A percentile compares a stretch with the other conserved stretches of the same genome.
These are phyloP conservation scores for Psittacula cyanocephala DNA, from an alignment of 2,113 vertebrate genomes.

Conservation along the genomic window DNA sequence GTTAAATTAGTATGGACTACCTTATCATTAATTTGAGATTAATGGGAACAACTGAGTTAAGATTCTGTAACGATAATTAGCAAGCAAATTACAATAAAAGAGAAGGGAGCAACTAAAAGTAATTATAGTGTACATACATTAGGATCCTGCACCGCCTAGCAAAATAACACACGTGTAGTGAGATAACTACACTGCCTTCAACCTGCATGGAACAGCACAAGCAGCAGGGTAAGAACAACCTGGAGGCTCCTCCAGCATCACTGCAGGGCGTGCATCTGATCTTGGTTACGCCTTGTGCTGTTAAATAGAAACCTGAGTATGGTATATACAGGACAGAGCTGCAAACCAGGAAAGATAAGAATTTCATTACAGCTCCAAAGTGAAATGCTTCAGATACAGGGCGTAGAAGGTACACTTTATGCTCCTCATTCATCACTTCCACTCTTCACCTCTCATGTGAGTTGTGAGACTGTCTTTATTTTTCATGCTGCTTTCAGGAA, in stretches of 20 bases:
- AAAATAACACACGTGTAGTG: conserved; percentile 20
- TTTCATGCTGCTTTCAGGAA: neutral
- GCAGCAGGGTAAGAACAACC: neutral
- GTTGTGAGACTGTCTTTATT: neutral
- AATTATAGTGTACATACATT: conserved; percentile 58
- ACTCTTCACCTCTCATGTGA: neutral
- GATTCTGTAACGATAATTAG: conserved; percentile 48
- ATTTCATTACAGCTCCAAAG: neutral
- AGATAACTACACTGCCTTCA: neutral
- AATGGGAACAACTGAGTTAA: conserved; percentile 51
- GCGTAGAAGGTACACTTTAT: accelerated
- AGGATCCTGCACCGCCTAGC: conserved; percentile 42
- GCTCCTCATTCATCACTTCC: neutral
- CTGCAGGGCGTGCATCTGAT: neutral
- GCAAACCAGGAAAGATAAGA: accelerated
- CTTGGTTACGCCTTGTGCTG: neutral
- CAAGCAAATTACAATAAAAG: conserved; percentile 51
- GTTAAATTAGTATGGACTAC: conserved; percentile 43
- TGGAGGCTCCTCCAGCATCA: neutral
- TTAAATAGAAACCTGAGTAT: neutral
- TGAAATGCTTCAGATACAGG: neutral
- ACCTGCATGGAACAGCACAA: neutral
- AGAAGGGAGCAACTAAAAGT: conserved; percentile 35
- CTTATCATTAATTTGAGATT: conserved; percentile 67
- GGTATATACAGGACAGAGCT: neutral